phyloP scores from a whole-genome alignment of 2,113 vertebrate species.

The Halichoerus grypus region DNA sequence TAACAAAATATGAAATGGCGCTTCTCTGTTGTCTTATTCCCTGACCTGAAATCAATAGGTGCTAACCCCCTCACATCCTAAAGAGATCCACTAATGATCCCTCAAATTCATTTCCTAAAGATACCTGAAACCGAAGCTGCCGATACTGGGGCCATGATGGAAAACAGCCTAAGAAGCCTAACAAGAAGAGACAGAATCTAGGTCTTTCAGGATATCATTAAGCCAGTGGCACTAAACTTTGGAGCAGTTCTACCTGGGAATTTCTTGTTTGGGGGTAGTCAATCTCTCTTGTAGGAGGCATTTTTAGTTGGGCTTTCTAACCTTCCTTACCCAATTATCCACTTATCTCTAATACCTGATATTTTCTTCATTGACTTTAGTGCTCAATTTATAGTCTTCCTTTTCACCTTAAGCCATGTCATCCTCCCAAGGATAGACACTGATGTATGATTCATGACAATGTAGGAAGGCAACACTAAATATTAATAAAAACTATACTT shows the following conservation, averaged over 20 bases:
- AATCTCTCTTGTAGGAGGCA: neutral
- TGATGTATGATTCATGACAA: neutral
- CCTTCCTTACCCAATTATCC: neutral
- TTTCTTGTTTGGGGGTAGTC: neutral
- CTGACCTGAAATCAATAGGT: neutral
- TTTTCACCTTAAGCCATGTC: neutral
- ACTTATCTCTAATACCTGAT: neutral
- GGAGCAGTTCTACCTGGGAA: neutral
- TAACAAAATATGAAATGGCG: neutral
- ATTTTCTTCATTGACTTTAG: neutral
- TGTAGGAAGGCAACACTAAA: neutral
- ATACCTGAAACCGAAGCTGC: neutral
- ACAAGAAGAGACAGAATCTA: neutral
- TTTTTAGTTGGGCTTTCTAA: constrained; percentile 6
- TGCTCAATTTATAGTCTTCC: neutral
- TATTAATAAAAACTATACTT: neutral
- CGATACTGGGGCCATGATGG: neutral
- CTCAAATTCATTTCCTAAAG: neutral
- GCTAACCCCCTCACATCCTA: neutral
- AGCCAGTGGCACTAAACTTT: neutral
- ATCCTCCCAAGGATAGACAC: neutral
- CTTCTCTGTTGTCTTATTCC: neutral
- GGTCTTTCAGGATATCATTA: neutral
- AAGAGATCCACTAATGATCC: neutral
- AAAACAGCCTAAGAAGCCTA: neutral